These are phyloP conservation scores for Eurois occulta DNA, from an alignment of 2,888 invertebrate genomes.

Conservation along the genomic window DNA sequence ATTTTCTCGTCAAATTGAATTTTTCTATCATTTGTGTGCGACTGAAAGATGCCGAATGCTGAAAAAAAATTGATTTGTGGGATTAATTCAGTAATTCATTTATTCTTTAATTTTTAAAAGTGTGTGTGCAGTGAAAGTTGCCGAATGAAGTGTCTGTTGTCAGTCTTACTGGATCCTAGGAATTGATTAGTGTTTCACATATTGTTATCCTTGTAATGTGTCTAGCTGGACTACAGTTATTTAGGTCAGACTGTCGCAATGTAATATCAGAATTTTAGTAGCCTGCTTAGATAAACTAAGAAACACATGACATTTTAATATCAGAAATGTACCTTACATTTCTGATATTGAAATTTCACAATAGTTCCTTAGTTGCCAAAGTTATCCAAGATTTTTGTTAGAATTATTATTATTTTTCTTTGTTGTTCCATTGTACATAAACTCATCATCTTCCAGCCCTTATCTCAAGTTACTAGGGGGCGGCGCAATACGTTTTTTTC, in stretches of 20 bases:
- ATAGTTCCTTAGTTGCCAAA: background rate
- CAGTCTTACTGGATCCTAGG: constrained; percentile 2
- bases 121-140: no score
- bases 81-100: background rate
- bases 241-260: background rate
- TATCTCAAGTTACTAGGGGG: no score
- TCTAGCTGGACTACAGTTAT: constrained; percentile 13
- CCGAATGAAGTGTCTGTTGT: background rate
- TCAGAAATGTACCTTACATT: background rate
- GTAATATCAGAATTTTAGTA: constrained; percentile 3
- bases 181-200: constrained; percentile 34
- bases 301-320: no score
- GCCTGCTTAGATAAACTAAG: background rate
- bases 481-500: no score
- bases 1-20: background rate
- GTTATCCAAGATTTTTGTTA: background rate
- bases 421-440: background rate
- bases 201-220: constrained; percentile 14
- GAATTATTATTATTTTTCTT: background rate
- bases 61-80: no score
- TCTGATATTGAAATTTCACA: background rate
- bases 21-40: background rate
- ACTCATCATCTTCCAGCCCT: no score
- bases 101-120: no score
- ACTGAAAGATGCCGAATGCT: background rate